Percentiles rank a stretch among this genome's conserved stretches.
Conservation (phyloP, 2,113 vertebrate genomes). For the Telmatochromis sp. region DNA sequence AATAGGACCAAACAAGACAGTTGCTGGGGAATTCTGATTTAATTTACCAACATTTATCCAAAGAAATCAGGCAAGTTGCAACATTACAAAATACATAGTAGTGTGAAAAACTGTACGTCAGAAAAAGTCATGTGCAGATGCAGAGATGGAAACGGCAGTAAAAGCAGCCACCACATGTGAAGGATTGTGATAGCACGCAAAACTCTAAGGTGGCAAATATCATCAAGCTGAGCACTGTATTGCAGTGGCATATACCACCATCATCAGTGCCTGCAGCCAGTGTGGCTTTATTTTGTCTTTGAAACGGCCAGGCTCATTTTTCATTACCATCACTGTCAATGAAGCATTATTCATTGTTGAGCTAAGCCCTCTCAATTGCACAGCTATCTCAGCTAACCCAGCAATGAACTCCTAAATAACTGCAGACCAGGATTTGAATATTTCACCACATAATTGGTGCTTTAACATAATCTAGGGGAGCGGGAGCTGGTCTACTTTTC, state of each 20-base stretch:
- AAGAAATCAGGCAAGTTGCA: slow-evolving; percentile 60
- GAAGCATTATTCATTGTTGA: slow-evolving; percentile 51
- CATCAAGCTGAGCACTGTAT: neutral
- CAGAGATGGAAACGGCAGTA: neutral
- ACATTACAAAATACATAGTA: slow-evolving; percentile 26
- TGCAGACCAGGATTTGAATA: slow-evolving; percentile 68
- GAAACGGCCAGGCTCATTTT: slow-evolving; percentile 41
- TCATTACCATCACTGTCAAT: slow-evolving; percentile 64
- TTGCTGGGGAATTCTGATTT: slow-evolving; percentile 65
- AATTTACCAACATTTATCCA: slow-evolving; percentile 66
- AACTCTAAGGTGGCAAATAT: slow-evolving; percentile 42
- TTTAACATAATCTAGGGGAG: slow-evolving; percentile 68
- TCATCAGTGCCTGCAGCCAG: neutral
- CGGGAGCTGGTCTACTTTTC: slow-evolving; percentile 41
- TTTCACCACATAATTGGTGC: slow-evolving; percentile 67
- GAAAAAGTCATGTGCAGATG: neutral
- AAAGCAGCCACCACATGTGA: slow-evolving; percentile 19
- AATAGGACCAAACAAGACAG: slow-evolving; percentile 63
- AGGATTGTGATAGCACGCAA: neutral
- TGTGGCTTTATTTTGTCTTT: slow-evolving; percentile 52
- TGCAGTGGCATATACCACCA: neutral
- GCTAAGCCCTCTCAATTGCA: slow-evolving; percentile 39
- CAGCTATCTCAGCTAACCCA: slow-evolving; percentile 57
- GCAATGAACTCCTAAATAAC: slow-evolving; percentile 66
- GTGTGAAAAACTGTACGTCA: slow-evolving; percentile 13